Percentiles rank a stretch among this genome's conserved stretches.
Conservation (phyloP, 2,888 invertebrate species). For the Mimumesa dahlbomi region DNA sequence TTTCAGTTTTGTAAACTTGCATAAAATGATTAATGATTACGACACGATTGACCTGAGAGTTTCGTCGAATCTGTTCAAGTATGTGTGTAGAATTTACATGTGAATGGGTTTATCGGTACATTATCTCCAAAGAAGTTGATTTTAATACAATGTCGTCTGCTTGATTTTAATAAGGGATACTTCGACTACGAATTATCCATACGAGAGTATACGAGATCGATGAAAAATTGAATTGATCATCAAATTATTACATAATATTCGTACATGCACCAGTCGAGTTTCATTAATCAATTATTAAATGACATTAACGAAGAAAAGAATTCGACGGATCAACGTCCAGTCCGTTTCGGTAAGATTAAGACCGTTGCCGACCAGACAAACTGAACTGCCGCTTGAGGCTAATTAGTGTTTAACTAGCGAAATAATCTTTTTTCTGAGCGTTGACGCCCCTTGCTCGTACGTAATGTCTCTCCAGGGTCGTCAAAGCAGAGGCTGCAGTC, state of each 20-base stretch:
- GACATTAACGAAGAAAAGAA: slow-evolving; percentile 6
- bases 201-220: too few relatives aligned
- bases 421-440: slow-evolving; percentile 52
- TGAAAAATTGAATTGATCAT: too few relatives aligned
- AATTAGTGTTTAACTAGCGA: slow-evolving; percentile 66
- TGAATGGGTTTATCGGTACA: too few relatives aligned
- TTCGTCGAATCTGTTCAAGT: background rate
- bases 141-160: too few relatives aligned
- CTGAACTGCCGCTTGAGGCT: slow-evolving; percentile 51
- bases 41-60: background rate
- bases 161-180: too few relatives aligned
- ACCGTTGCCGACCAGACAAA: slow-evolving; percentile 35
- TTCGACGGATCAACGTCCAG: slow-evolving; percentile 47
- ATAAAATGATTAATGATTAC: slow-evolving; percentile 18
- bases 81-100: too few relatives aligned
- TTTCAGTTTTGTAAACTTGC: slow-evolving; percentile 24
- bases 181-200: too few relatives aligned
- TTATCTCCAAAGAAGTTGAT: too few relatives aligned
- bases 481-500: slow-evolving; percentile 20
- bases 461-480: slow-evolving; percentile 36
- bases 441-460: slow-evolving; percentile 54
- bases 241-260: too few relatives aligned
- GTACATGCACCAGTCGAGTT: too few relatives aligned
- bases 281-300: slow-evolving; percentile 26
- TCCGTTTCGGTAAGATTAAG: slow-evolving; percentile 42